Evolutionary conservation across 2,797 vertebrate genomes (phyloP).

Genomic region (Ammospiza maritima): DNA sequence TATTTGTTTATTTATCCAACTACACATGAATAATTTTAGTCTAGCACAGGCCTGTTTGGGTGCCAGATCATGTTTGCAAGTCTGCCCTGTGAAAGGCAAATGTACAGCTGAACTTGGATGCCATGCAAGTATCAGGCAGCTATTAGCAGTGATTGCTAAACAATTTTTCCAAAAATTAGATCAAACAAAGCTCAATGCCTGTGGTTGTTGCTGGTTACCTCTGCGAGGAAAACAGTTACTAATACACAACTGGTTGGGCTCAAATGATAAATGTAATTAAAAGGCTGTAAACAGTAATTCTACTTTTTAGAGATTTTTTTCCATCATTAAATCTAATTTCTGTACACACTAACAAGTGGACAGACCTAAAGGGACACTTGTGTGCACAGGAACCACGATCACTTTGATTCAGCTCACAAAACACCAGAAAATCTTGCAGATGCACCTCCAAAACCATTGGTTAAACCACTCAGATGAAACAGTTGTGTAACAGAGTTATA

Average conservation of each 20-base stretch:
- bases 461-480: not conserved
- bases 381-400: rapidly evolving
- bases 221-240: not conserved
- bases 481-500: not conserved
- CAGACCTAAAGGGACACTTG: not conserved
- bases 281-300: not conserved
- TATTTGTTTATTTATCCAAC: conserved; percentile 69
- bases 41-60: conserved; percentile 67
- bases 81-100: conserved; percentile 52
- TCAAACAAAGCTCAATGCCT: not conserved
- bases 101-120: conserved; percentile 38
- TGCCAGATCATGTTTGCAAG: conserved; percentile 64
- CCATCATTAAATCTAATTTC: not conserved
- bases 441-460: not conserved
- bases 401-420: not conserved
- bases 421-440: not conserved
- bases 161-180: not conserved
- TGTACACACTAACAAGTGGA: not conserved
- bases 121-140: not conserved
- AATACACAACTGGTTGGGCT: not conserved
- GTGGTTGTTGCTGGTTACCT: not conserved
- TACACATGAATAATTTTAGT: conserved; percentile 63
- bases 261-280: not conserved
- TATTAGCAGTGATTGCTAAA: not conserved
- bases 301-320: not conserved